phyloP scores from a whole-genome alignment of 2,888 invertebrate species.

The Apamea monoglypha region DNA sequence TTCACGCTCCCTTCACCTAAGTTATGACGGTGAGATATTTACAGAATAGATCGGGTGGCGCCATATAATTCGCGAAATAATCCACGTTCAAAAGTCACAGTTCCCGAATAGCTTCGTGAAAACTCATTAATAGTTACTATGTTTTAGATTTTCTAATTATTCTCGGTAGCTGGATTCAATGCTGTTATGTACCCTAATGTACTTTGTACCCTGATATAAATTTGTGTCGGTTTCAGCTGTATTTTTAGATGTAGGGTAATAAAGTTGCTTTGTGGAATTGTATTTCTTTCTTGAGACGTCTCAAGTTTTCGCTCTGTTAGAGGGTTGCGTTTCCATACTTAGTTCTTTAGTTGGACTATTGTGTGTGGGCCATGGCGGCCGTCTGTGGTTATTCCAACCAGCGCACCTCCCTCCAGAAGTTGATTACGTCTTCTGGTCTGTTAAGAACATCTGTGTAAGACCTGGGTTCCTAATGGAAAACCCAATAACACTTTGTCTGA shows the following conservation, averaged over 20 bases:
- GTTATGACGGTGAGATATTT: too few species aligned
- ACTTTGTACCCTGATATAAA: conserved; percentile 22
- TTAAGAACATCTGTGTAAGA: too few species aligned
- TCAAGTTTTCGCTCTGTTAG: background rate
- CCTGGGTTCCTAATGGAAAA: too few species aligned
- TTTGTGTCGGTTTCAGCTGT: conserved; percentile 9
- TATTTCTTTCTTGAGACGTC: background rate
- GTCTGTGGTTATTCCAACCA: too few species aligned
- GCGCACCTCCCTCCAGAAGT: too few species aligned
- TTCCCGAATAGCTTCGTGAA: conserved; percentile 21
- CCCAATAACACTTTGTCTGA: too few species aligned
- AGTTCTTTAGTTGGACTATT: too few species aligned
- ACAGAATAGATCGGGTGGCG: too few species aligned
- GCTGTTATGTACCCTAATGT: conserved; percentile 37
- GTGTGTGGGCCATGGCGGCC: too few species aligned
- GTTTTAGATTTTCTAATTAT: conserved; percentile 48
- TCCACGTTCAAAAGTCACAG: conserved; percentile 8
- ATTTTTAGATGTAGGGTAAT: conserved; percentile 6
- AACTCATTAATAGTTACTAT: conserved; percentile 50
- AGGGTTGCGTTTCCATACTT: too few species aligned
- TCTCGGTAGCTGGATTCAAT: conserved; percentile 30
- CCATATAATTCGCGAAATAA: background rate
- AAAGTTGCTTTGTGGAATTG: background rate
- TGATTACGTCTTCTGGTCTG: too few species aligned
- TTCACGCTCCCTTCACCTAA: too few species aligned